Evolutionary conservation across 2,888 invertebrate species (phyloP).

Genomic region (Mythimna vitellina): DNA sequence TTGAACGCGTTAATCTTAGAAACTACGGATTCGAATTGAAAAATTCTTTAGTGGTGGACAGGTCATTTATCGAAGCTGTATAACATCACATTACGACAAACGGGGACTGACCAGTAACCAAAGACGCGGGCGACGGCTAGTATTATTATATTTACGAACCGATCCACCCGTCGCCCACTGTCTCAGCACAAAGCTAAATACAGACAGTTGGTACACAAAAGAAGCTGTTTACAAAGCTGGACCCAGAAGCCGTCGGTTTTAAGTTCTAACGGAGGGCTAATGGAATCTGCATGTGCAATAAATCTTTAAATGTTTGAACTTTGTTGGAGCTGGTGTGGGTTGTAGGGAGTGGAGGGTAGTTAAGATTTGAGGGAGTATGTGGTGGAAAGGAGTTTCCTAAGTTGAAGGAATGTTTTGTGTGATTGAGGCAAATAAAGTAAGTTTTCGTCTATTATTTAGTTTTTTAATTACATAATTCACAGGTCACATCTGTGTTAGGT

Average conservation of each 20-base stretch:
- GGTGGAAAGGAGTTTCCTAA: neutral
- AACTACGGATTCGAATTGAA: too few relatives aligned
- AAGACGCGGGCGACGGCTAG: too few relatives aligned
- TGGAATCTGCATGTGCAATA: conserved; percentile 59
- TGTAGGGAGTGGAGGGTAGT: conserved; percentile 3
- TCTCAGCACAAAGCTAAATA: conserved; percentile 74
- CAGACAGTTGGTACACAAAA: conserved; percentile 74
- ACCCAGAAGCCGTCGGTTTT: conserved; percentile 61
- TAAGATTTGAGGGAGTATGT: conserved; percentile 29
- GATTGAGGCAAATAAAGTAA: neutral
- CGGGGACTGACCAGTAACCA: too few relatives aligned
- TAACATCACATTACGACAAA: too few relatives aligned
- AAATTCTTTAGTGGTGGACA: too few relatives aligned
- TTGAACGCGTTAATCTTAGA: too few relatives aligned
- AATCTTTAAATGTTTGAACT: conserved; percentile 26
- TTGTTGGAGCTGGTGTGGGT: conserved; percentile 17
- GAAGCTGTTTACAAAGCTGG: conserved; percentile 68
- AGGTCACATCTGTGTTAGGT: too few relatives aligned
- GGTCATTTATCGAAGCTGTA: too few relatives aligned
- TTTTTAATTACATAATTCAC: too few relatives aligned
- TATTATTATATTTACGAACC: conserved; percentile 18
- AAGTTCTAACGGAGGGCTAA: conserved; percentile 50
- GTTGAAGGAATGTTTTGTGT: neutral
- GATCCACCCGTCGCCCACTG: conserved; percentile 32
- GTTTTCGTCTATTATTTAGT: too few relatives aligned